These are phyloP conservation scores for Garrulus glandarius DNA, from an alignment of 2,797 vertebrate species.

Conservation along the genomic window DNA sequence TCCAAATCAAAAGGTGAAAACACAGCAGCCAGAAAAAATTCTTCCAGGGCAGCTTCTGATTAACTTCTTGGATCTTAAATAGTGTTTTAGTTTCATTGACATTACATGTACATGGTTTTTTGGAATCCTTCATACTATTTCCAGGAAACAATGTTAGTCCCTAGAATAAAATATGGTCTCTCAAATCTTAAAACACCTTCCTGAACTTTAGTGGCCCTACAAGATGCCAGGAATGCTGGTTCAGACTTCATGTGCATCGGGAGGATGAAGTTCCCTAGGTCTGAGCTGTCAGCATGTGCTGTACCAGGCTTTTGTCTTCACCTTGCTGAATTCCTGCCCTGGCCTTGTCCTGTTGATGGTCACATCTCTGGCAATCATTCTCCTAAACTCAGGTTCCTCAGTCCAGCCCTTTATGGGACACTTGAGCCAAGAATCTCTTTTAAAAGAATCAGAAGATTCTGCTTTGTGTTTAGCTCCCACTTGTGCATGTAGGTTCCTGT, in stretches of 20 bases:
- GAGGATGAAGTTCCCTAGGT: not conserved
- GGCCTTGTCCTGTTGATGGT: not conserved
- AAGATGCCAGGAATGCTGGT: not conserved
- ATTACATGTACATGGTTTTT: not conserved
- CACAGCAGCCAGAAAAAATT: not conserved
- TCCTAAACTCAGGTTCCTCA: not conserved
- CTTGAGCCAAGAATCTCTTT: not conserved
- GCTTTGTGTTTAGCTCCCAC: not conserved
- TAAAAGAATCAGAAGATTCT: accelerated
- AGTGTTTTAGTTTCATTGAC: not conserved
- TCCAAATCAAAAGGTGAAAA: not conserved
- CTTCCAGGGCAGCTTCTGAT: not conserved
- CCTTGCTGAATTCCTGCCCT: not conserved
- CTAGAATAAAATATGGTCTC: not conserved
- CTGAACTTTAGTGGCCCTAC: not conserved
- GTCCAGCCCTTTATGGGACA: not conserved
- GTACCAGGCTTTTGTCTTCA: not conserved
- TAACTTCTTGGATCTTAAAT: not conserved
- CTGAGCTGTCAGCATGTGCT: not conserved
- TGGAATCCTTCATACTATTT: not conserved
- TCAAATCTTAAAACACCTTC: not conserved
- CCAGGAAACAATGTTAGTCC: not conserved
- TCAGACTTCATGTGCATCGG: not conserved
- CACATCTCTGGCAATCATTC: not conserved
- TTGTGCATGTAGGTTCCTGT: not conserved